Percentiles rank a stretch among this genome's conserved stretches.
phyloP scores from a whole-genome alignment of 64 coral and sea anemone genomes.

The Orbicella faveolata region DNA sequence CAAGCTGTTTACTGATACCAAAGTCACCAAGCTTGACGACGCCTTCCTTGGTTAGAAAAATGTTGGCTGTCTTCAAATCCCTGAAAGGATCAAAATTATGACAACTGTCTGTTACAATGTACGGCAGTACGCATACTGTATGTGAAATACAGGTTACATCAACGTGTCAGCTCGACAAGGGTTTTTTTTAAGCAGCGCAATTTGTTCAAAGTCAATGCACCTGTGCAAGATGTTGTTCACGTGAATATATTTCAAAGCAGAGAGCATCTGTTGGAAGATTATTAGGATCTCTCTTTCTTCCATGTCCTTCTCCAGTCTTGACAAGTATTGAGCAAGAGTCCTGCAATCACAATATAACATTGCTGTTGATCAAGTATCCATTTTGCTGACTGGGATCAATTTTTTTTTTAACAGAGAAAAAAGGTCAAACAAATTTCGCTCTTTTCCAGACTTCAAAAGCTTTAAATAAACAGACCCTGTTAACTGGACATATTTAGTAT shows the following conservation, averaged over 20 bases:
- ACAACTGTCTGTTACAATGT: not conserved
- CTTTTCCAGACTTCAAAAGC: too few relatives aligned
- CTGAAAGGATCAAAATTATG: constrained; percentile 26
- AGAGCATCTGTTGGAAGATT: constrained; percentile 93
- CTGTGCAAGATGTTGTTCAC: constrained; percentile 95
- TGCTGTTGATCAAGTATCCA: not conserved
- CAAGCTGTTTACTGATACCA: constrained; percentile 98
- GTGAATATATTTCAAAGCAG: constrained; percentile 94
- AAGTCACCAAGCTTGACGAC: constrained; percentile 98
- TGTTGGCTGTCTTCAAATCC: constrained; percentile 98
- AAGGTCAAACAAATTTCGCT: too few relatives aligned
- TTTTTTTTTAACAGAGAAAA: too few relatives aligned
- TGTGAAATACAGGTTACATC: too few relatives aligned
- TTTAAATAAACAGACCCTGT: too few relatives aligned
- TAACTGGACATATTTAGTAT: too few relatives aligned
- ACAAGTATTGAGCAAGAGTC: constrained; percentile 87
- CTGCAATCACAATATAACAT: constrained; percentile 27
- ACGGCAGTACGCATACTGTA: too few relatives aligned
- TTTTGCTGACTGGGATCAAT: too few relatives aligned
- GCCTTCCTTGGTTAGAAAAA: constrained; percentile 92
- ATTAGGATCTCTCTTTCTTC: constrained; percentile 92
- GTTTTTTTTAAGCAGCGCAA: not conserved
- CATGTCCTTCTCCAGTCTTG: constrained; percentile 90
- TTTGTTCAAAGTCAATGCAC: constrained; percentile 1
- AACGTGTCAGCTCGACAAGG: too few relatives aligned